Evolutionary conservation across 1,140 invertebrate genomes (phyloP).

Genomic region (Drosophila busckii): DNA sequence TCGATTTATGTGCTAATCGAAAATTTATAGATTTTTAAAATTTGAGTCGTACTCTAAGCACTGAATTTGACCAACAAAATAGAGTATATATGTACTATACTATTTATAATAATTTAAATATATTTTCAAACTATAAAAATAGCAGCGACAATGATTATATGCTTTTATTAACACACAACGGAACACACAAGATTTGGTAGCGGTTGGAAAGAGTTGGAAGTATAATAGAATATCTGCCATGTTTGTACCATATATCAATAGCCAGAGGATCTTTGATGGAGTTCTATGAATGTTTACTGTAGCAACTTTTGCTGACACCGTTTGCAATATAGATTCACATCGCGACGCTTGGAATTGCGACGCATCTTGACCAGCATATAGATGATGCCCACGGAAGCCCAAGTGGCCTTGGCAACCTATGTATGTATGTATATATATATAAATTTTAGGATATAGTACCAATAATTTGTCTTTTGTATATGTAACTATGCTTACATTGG

Average conservation of each 20-base stretch:
- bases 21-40: too few relatives aligned
- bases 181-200: constrained; percentile 30
- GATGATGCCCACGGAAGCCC: constrained; percentile 42
- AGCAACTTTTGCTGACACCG: constrained; percentile 40
- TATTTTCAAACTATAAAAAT: not conserved
- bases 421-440: constrained; percentile 58
- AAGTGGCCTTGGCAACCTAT: constrained; percentile 83
- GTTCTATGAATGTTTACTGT: too few relatives aligned
- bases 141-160: too few relatives aligned
- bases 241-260: too few relatives aligned
- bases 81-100: too few relatives aligned
- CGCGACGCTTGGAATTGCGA: constrained; percentile 37
- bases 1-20: too few relatives aligned
- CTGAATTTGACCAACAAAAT: too few relatives aligned
- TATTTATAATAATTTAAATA: not conserved
- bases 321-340: constrained; percentile 45
- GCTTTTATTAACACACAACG: constrained; percentile 10
- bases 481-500: constrained; percentile 38
- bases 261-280: too few relatives aligned
- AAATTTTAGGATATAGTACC: not conserved
- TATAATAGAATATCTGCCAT: not conserved
- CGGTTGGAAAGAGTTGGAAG: too few relatives aligned
- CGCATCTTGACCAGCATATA: constrained; percentile 49
- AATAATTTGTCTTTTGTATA: too few relatives aligned
- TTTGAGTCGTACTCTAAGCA: too few relatives aligned